Evolutionary conservation across 2,888 invertebrate genomes (phyloP).

Genomic region (Pachydiplax longipennis): DNA sequence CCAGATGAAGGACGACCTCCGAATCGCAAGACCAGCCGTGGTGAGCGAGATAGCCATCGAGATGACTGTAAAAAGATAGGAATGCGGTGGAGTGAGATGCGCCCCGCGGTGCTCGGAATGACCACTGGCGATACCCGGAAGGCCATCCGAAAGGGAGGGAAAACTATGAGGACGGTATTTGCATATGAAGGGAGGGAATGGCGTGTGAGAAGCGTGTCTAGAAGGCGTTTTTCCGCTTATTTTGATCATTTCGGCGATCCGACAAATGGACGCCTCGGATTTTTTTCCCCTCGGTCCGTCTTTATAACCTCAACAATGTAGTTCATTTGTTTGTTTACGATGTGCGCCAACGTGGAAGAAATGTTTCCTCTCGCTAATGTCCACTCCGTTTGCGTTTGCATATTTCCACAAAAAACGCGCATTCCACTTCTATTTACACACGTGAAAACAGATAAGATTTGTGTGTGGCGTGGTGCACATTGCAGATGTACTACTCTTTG

Average conservation of each 20-base stretch:
- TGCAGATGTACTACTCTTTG: too few species aligned
- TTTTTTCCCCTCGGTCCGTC: neutral
- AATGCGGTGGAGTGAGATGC: neutral
- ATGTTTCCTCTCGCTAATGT: neutral
- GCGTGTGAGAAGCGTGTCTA: neutral
- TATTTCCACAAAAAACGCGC: too few species aligned
- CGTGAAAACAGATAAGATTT: too few species aligned
- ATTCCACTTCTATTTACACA: too few species aligned
- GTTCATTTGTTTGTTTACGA: neutral
- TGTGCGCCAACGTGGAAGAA: neutral
- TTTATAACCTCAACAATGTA: neutral
- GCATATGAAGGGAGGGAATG: conserved; percentile 27
- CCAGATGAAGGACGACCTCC: conserved; percentile 23
- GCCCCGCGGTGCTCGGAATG: conserved; percentile 19
- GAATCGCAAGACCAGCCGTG: conserved; percentile 28
- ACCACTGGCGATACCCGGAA: conserved; percentile 38
- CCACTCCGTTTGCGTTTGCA: too few species aligned
- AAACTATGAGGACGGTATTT: neutral
- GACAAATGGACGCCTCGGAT: neutral
- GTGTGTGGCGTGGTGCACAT: too few species aligned
- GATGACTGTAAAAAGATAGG: conserved; percentile 30
- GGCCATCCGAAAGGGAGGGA: neutral
- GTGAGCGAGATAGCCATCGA: conserved; percentile 23
- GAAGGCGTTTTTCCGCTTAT: neutral
- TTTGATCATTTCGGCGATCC: neutral